Percentiles rank a stretch among this genome's conserved stretches.
Conservation (phyloP, 2,113 vertebrate species). For the Zosterops pallidus region DNA sequence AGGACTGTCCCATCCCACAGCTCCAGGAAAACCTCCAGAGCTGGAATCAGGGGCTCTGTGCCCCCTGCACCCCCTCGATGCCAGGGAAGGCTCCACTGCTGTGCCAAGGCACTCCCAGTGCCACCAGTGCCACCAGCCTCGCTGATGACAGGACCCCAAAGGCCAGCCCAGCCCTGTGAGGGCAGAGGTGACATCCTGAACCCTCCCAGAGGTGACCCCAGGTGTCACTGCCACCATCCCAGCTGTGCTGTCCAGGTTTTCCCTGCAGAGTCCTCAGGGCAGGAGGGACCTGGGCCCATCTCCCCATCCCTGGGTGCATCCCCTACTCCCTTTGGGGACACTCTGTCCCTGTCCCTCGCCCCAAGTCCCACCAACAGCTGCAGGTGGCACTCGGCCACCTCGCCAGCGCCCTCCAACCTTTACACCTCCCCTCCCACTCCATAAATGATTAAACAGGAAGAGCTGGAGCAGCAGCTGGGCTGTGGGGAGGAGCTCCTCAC, state of each 20-base stretch:
- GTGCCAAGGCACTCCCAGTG: neutral
- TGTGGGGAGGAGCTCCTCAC: neutral
- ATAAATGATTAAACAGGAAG: neutral
- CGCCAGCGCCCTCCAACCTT: neutral
- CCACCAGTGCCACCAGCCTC: neutral
- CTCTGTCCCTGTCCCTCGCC: accelerated
- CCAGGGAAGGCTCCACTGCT: neutral
- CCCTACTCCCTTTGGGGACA: accelerated
- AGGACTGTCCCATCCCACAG: neutral
- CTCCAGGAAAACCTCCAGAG: neutral
- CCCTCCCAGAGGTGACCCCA: neutral
- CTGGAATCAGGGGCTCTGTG: neutral
- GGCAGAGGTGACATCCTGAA: neutral
- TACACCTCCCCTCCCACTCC: neutral
- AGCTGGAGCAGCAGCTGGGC: neutral
- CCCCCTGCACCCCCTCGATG: neutral
- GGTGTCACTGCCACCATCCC: neutral
- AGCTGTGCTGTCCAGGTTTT: accelerated
- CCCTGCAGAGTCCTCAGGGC: too few species aligned
- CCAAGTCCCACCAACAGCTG: neutral
- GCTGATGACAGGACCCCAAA: neutral
- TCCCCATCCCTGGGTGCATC: neutral
- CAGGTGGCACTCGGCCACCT: accelerated
- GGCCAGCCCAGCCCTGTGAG: neutral
- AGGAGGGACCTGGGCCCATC: accelerated